A percentile compares a stretch with the other conserved stretches of the same genome.
Evolutionary conservation across 2,888 invertebrate species (phyloP).

Genomic region (Cryptus viduatorius): DNA sequence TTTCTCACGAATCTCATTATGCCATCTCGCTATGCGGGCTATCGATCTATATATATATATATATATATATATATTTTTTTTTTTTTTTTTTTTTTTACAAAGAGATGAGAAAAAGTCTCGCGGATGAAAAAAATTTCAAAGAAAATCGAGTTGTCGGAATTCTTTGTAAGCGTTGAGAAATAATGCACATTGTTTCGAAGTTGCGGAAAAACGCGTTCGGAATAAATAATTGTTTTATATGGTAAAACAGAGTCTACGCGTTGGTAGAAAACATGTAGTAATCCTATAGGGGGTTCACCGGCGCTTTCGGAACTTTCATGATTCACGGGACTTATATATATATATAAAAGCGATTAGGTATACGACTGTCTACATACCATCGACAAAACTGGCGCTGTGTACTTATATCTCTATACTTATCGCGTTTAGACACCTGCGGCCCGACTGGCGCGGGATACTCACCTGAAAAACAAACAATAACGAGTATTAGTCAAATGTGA

Average conservation of each 20-base stretch:
- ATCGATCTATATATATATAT: background rate
- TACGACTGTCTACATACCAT: conserved; percentile 61
- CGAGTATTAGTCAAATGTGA: conserved; percentile 20
- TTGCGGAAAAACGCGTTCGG: conserved; percentile 43
- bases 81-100: too few relatives aligned
- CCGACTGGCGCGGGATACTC: conserved; percentile 71
- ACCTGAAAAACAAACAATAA: conserved; percentile 77
- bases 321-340: conserved; percentile 35
- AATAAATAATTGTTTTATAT: conserved; percentile 48
- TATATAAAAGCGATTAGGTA: conserved; percentile 54
- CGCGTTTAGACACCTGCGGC: conserved; percentile 47
- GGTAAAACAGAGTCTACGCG: background rate
- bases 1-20: conserved; percentile 27
- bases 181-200: conserved; percentile 23
- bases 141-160: background rate
- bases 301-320: conserved; percentile 35
- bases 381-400: conserved; percentile 38
- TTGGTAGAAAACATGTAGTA: background rate
- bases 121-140: background rate
- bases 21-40: background rate
- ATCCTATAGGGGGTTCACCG: conserved; percentile 39
- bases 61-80: background rate
- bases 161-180: conserved; percentile 28
- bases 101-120: background rate
- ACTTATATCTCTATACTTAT: conserved; percentile 41